Percentiles rank a stretch among this genome's conserved stretches.
Conservation (phyloP, 2,888 invertebrate genomes). For the Eretmocerus hayati region DNA sequence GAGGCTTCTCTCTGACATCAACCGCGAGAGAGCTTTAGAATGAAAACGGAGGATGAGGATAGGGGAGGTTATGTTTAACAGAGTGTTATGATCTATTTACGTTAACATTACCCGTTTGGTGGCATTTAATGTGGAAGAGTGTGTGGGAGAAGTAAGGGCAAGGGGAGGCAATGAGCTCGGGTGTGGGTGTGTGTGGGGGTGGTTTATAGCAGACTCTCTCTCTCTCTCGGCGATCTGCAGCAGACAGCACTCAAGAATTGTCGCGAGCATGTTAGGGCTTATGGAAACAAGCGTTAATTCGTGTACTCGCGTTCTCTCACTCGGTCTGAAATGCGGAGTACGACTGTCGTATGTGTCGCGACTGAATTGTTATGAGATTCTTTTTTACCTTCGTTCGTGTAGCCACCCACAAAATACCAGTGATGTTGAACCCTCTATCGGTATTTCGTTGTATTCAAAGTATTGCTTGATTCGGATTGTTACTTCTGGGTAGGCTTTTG, state of each 20-base stretch:
- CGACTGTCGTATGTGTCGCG: neutral
- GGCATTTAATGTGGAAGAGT: constrained; percentile 47
- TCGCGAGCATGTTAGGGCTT: constrained; percentile 46
- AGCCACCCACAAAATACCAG: neutral
- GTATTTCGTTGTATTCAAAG: too few relatives aligned
- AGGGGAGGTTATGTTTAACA: constrained; percentile 46
- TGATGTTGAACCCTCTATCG: too few relatives aligned
- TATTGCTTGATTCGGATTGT: too few relatives aligned
- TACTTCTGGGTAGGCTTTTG: too few relatives aligned
- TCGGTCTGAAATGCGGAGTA: neutral
- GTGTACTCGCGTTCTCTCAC: constrained; percentile 40
- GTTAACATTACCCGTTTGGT: constrained; percentile 49
- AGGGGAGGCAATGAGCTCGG: constrained; percentile 23
- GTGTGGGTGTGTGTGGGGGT: constrained; percentile 19
- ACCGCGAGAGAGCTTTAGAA: too few relatives aligned
- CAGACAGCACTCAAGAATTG: constrained; percentile 48
- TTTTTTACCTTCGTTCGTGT: neutral
- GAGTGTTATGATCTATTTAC: constrained; percentile 49
- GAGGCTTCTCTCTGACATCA: too few relatives aligned
- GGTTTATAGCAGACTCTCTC: constrained; percentile 1
- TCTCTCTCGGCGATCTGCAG: constrained; percentile 31
- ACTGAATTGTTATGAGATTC: neutral
- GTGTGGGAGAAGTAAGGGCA: constrained; percentile 18
- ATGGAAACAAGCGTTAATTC: constrained; percentile 45
- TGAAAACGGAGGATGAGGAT: neutral